Base-by-base conservation (phyloP, 2,797 vertebrate genomes). In the Siniperca undulata region DNA sequence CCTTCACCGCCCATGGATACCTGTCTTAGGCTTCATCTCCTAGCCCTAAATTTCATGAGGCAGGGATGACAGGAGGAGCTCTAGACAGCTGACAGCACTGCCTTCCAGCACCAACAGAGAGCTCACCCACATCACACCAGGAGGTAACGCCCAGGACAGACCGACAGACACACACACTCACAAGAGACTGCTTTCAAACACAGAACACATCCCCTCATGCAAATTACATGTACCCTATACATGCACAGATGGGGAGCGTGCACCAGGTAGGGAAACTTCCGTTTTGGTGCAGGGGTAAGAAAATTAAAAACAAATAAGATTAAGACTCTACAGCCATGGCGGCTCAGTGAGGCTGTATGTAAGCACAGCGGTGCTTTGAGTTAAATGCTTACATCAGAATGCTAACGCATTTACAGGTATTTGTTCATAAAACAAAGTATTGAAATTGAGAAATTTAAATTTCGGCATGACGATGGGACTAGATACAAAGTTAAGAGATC, bases 1-100 rank as follows among this genome's bases (percentile, higher is more conserved):
- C 22, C 13, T 50, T 64, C 77, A 66, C 77, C 60, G 84, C 70
- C 62, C 73, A 88, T 83, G 80, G 83, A 84, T 80, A 83, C 80
- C 86, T 91, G 90, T 91, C 90, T 91, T 38, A 75, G 69, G 81
- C 90, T 91, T 89, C 87, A 83, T 88, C 84, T 90, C 40, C 12
- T 73, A 82, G 82, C 61, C 75, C 81, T 80, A 72, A 70, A 90
- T 88, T 81, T 89, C 74, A 53, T 2, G 4, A 74, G 83, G 88
- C 88, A 82, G 77, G 52, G 70, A 86, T 92, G 92, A 90, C 90
- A 88, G 84, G 70, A 75, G 30, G 73, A 78, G 80, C 79, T 93
- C 80, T 89, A 76, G 82, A 88, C 80, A 78, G 86, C 89, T 92
- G 92, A 92, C 87, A 89, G 85, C 58, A 7, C 82, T 83, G 78